A percentile compares a stretch with the other conserved stretches of the same genome.
These are phyloP conservation scores for Zoanthus sociatus DNA, from an alignment of 92 coral and sea anemone genomes.

Conservation along the genomic window DNA sequence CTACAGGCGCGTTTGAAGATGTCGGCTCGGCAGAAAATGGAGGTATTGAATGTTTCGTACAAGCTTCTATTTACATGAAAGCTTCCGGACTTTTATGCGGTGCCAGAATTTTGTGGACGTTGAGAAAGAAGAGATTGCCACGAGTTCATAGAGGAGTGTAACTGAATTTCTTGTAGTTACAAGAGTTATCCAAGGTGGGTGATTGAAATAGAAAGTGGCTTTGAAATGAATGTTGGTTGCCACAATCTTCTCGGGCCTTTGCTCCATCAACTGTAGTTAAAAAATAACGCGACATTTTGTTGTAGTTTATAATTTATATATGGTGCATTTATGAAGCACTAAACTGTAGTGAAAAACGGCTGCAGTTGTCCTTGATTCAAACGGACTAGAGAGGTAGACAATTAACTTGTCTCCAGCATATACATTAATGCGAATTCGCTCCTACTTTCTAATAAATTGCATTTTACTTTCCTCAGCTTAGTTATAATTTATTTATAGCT, in stretches of 20 bases:
- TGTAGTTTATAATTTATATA: slow-evolving; percentile 11
- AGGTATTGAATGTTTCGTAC: slow-evolving; percentile 23
- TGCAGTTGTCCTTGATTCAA: background rate
- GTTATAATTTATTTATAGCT: background rate
- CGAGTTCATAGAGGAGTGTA: slow-evolving; percentile 16
- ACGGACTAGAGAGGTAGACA: background rate
- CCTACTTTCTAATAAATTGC: background rate
- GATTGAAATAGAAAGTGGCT: slow-evolving; percentile 1
- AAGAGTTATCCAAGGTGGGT: slow-evolving; percentile 45
- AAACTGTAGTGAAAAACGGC: background rate
- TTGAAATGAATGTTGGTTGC: slow-evolving; percentile 36
- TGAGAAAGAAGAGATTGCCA: background rate
- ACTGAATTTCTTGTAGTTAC: slow-evolving; percentile 15
- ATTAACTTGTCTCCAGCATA: too few relatives aligned
- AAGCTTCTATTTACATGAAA: slow-evolving; percentile 76
- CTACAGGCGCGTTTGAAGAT: slow-evolving; percentile 29
- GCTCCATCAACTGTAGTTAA: background rate
- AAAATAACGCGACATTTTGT: slow-evolving; percentile 19
- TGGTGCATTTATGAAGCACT: slow-evolving; percentile 15
- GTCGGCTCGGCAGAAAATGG: slow-evolving; percentile 29
- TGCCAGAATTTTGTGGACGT: background rate
- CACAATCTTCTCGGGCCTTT: background rate
- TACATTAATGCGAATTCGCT: background rate
- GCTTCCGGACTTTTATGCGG: slow-evolving; percentile 67
- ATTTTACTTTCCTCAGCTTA: background rate